A percentile compares a stretch with the other conserved stretches of the same genome.
Conservation (phyloP, 2,797 vertebrate genomes). For the Gadopsis marmoratus region DNA sequence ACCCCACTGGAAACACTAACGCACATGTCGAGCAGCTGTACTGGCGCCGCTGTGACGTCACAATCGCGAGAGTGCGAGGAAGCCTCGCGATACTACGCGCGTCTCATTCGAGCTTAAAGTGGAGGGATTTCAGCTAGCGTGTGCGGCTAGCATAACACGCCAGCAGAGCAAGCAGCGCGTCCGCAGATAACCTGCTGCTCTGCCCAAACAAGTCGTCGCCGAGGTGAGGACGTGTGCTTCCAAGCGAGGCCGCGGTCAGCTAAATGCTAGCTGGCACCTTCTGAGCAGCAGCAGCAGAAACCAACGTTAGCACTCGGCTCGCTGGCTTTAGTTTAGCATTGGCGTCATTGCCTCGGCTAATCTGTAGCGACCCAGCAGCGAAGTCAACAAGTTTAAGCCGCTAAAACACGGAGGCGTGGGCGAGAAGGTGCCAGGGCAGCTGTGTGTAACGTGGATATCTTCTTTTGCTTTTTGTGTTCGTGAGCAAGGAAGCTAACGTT, state of each 20-base stretch:
- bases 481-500: slow-evolving; percentile 5
- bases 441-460: background rate
- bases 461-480: background rate
- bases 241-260: accelerated
- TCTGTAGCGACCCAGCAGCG: accelerated
- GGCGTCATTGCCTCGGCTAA: background rate
- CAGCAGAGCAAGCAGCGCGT: slow-evolving; percentile 26
- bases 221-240: slow-evolving; percentile 23
- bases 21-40: background rate
- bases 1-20: too few species aligned
- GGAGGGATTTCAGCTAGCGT: slow-evolving; percentile 64
- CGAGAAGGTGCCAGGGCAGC: background rate
- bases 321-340: background rate
- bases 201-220: slow-evolving; percentile 8
- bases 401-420: background rate
- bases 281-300: background rate
- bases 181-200: background rate
- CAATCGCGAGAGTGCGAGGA: background rate
- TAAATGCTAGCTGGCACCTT: background rate
- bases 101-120: slow-evolving; percentile 53
- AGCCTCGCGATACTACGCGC: slow-evolving; percentile 38
- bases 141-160: slow-evolving; percentile 28
- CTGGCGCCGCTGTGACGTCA: too few species aligned
- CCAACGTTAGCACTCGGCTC: background rate
- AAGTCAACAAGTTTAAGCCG: too few species aligned